Evolutionary conservation across 2,888 invertebrate genomes (phyloP).

Genomic region (Macaria liturata): DNA sequence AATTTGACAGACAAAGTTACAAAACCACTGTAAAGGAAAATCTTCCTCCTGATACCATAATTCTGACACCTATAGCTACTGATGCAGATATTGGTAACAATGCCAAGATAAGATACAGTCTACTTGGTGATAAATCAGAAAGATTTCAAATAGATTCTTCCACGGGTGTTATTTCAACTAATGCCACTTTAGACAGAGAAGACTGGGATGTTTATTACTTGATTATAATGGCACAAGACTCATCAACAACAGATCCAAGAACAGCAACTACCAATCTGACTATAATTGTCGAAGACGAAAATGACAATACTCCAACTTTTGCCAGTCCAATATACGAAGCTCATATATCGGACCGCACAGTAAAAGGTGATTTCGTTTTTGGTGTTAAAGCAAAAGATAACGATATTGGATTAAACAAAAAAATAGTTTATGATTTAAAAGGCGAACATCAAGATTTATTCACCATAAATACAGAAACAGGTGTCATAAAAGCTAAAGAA

Average conservation of each 20-base stretch:
- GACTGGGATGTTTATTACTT: conserved; percentile 89
- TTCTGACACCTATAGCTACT: conserved; percentile 89
- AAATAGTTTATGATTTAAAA: conserved; percentile 89
- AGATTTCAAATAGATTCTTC: conserved; percentile 91
- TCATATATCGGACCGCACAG: conserved; percentile 91
- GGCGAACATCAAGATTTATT: conserved; percentile 92
- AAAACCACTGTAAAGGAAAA: conserved; percentile 92
- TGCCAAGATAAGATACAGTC: conserved; percentile 92
- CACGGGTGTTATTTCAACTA: conserved; percentile 91
- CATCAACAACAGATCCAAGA: conserved; percentile 92
- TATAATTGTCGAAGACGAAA: conserved; percentile 90
- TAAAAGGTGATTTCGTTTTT: conserved; percentile 93
- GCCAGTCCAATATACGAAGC: conserved; percentile 89
- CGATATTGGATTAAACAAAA: conserved; percentile 92
- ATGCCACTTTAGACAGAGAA: conserved; percentile 90
- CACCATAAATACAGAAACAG: conserved; percentile 90
- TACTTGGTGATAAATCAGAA: conserved; percentile 91
- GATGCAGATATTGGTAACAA: conserved; percentile 94
- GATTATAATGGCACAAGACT: conserved; percentile 94
- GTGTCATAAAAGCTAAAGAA: conserved; percentile 92
- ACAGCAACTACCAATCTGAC: conserved; percentile 93
- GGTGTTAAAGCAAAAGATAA: conserved; percentile 94
- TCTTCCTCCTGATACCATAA: conserved; percentile 88
- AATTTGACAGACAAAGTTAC: conserved; percentile 92
- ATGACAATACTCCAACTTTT: conserved; percentile 93